Evolutionary conservation across 2,888 invertebrate genomes (phyloP).

Genomic region (Argynnis bischoffii): DNA sequence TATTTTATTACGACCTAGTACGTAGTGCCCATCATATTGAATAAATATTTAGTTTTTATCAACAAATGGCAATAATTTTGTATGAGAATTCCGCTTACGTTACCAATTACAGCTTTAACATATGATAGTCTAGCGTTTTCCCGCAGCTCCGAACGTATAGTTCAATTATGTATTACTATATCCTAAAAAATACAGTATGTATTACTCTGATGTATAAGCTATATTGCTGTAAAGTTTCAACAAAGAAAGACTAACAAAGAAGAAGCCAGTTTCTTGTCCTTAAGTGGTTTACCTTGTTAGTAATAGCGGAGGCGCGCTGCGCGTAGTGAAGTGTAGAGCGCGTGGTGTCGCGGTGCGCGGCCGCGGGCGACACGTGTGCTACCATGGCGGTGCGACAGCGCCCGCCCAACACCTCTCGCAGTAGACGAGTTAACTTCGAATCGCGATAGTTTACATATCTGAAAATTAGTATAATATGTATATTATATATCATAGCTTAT

Average conservation of each 20-base stretch:
- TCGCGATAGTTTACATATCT: constrained; percentile 97
- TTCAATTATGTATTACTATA: neutral
- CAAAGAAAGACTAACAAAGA: neutral
- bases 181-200: no score
- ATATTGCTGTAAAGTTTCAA: no score
- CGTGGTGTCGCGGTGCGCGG: constrained; percentile 92
- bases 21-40: no score
- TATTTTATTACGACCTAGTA: neutral
- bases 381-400: constrained; percentile 98
- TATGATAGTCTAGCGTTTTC: no score
- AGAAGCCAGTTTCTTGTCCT: neutral
- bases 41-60: no score
- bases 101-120: no score
- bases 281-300: constrained; percentile 86
- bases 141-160: no score
- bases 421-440: constrained; percentile 94
- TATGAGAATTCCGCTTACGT: no score
- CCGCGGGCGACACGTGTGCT: constrained; percentile 95
- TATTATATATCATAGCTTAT: neutral
- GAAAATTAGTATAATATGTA: neutral
- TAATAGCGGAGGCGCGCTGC: constrained; percentile 95
- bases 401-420: constrained; percentile 93
- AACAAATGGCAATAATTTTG: no score
- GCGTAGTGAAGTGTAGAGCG: constrained; percentile 97
- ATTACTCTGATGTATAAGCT: no score